A percentile compares a stretch with the other conserved stretches of the same genome.
Evolutionary conservation across 2,113 vertebrate genomes (phyloP).

Genomic region (Rhea pennata): DNA sequence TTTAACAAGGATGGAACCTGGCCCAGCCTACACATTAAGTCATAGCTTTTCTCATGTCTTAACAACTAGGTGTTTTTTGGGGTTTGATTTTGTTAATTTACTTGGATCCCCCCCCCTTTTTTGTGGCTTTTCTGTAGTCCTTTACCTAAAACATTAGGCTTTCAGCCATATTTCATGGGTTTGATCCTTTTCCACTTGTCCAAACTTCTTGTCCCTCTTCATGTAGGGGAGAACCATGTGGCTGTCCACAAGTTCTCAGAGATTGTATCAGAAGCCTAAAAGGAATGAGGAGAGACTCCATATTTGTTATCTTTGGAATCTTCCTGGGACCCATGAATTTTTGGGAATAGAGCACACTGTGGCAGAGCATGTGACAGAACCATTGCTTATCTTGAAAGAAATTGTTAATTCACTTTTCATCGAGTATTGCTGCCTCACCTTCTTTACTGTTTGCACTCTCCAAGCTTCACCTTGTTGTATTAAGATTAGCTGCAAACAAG

Average conservation of each 20-base stretch:
- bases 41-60: not conserved
- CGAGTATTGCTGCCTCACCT: not conserved
- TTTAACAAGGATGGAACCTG: not conserved
- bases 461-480: not conserved
- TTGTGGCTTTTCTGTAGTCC: not conserved
- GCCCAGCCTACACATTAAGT: not conserved
- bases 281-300: not conserved
- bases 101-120: not conserved
- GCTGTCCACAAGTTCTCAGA: accelerated
- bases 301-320: not conserved
- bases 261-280: not conserved
- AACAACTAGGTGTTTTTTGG: not conserved
- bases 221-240: not conserved
- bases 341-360: not conserved
- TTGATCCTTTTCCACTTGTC: not conserved
- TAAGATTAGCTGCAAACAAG: not conserved
- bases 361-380: not conserved
- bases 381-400: not conserved
- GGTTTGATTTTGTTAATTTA: not conserved
- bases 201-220: not conserved
- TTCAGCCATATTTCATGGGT: not conserved
- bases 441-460: not conserved
- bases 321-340: not conserved
- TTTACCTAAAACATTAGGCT: not conserved
- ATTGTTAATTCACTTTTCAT: not conserved